Evolutionary conservation across 1,140 invertebrate species (phyloP), one percentile per base, ranked within the genome.

Genomic region (Mycetomoellerius zeteki): DNA sequence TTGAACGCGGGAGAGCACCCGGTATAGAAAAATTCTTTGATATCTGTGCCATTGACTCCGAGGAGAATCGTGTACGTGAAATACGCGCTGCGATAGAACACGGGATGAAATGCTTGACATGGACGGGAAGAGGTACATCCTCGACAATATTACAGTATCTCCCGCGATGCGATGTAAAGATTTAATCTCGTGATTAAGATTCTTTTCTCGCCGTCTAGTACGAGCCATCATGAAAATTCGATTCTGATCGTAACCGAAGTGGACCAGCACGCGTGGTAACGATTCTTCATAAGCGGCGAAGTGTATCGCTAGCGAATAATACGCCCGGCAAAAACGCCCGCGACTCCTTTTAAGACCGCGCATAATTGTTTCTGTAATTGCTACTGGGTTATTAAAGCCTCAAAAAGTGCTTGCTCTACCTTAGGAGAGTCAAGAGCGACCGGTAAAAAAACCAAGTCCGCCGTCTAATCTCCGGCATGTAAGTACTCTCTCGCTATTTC

Each of bases 291-390:
- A 43, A 52, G n/a, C 43, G 62, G 73, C 21, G 24, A 33, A 62
- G 64, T 10, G n/a, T 16, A 21, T 84, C 86, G 33, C 64, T 52
- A 33, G 30, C 54, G 47, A 52, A 72, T 72, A 75, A 78, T 24
- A 21, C 37, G 56, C 37, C 50, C 72, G 65, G 71, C 65, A 78
- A 67, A 85, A 88, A 88, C 72, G 64, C 52, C 50, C 43, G 24
- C n/a, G 30, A 50, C 58, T 27, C 33, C 71, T 67, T 89, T 89
- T 89, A 89, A 89, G 84, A 86, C 84, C 84, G 64, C 82, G 84
- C 88, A 86, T 89, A 90, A 89, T 89, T 87, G 72, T 89, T 89
- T 89, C 86, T 73, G 72, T 84, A 85, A 88, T 77, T 86, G 77
- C 77, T 30, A 21, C 27, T 50, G 65, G 52, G 85, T 62, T 89